These are phyloP conservation scores for Campylomormyrus tamandua DNA, from an alignment of 2,113 vertebrate species.

Conservation along the genomic window DNA sequence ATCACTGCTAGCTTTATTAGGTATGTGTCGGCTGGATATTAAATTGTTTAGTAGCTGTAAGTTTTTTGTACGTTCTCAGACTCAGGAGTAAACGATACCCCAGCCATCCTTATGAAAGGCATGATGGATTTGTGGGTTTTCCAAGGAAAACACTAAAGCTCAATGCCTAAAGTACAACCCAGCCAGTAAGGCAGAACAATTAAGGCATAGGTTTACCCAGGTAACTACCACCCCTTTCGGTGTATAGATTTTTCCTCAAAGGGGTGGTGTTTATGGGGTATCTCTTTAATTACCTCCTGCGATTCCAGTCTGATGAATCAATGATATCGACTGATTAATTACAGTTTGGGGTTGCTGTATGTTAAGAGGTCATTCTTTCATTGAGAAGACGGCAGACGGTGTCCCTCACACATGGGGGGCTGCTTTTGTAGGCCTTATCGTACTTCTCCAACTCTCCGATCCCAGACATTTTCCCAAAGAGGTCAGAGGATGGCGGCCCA, in stretches of 20 bases:
- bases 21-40: background rate
- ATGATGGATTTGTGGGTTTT: background rate
- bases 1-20: background rate
- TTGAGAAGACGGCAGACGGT: background rate
- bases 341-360: background rate
- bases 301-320: slow-evolving; percentile 26
- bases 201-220: slow-evolving; percentile 6
- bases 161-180: background rate
- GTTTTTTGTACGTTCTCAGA: background rate
- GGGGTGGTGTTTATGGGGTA: slow-evolving; percentile 19
- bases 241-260: background rate
- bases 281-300: slow-evolving; percentile 32
- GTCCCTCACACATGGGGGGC: background rate
- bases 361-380: slow-evolving; percentile 20
- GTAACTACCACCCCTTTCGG: background rate
- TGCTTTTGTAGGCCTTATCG: background rate
- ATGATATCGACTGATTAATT: slow-evolving; percentile 30
- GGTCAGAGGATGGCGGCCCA: background rate
- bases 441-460: background rate
- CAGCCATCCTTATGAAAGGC: background rate
- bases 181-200: background rate
- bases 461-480: background rate
- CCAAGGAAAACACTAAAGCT: background rate
- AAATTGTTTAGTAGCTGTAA: background rate
- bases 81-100: background rate